Evolutionary conservation across 2,113 vertebrate species (phyloP), one percentile per base, ranked within the genome.

Genomic region (Ramphastos sulfuratus): DNA sequence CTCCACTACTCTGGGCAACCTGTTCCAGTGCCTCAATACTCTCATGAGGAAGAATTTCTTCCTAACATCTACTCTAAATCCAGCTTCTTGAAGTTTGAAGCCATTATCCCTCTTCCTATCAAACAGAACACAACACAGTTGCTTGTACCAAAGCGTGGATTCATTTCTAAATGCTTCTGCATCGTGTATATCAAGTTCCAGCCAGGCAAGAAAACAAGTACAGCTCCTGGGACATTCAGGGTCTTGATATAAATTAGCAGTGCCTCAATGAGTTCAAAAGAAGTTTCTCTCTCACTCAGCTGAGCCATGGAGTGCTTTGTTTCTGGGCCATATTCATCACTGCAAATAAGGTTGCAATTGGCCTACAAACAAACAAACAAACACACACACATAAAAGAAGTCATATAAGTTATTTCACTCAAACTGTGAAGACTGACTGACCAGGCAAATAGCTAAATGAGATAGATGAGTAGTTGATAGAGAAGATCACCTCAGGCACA

Each of bases 161-260:
- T 99, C 97, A 96, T 98, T 98, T 99, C 99, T 90, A 99, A 97
- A 96, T 99, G 98, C 82, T 99, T 99, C 97, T 99, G 99, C 98
- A 99, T 98, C 56, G 98, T 98, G 63, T 98, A 99, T 93, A 99
- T 99, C 94, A 99, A 98, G 91, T 99, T 99, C 99, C 99, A 99
- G 85, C 99, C 99, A 35, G 99, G 99, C 77, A 99, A 97, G 96
- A 99, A 99, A 70, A 99, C 74, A 35, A 99, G 97, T 24, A 99
- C 98, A 7, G 99, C 99, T 25, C 99, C 99, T 4, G 97, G 92
- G 54, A 98, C 98, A 55, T 98, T 97, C 85, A 99, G 97, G 10
- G 98, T 99, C 97, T 99, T 99, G 24, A 99, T 98, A 96, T 99
- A 99, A 78, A 97, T 98, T 17, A 99, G 98, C 2, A 99, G 97